A percentile compares a stretch with the other conserved stretches of the same genome.
phyloP scores from a whole-genome alignment of 1,140 invertebrate genomes.

The Mamestra configurata region DNA sequence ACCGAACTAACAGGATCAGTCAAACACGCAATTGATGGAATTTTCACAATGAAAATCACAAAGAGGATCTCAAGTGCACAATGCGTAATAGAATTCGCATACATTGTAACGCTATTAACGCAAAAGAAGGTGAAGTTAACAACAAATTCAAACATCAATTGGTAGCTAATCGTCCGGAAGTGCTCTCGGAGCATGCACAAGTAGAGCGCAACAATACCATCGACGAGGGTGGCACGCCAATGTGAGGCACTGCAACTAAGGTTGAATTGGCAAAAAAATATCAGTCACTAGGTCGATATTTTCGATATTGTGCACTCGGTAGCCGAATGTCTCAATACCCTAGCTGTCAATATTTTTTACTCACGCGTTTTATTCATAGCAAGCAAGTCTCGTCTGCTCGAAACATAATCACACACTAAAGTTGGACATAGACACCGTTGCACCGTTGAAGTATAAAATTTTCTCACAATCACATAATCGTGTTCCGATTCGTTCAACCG shows the following conservation, averaged over 20 bases:
- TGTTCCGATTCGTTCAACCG: conserved; percentile 86
- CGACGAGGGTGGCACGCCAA: conserved; percentile 78
- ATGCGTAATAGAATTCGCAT: conserved; percentile 86
- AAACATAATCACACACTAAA: conserved; percentile 81
- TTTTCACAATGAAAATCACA: conserved; percentile 70
- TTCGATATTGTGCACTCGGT: conserved; percentile 15
- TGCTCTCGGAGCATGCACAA: conserved; percentile 81
- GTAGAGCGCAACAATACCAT: conserved; percentile 72
- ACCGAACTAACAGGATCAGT: conserved; percentile 70
- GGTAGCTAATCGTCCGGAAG: conserved; percentile 83
- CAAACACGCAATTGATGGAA: conserved; percentile 75
- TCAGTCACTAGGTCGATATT: conserved; percentile 47
- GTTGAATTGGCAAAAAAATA: conserved; percentile 42
- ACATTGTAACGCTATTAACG: conserved; percentile 86
- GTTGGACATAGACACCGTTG: conserved; percentile 70
- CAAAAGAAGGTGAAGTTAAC: conserved; percentile 86
- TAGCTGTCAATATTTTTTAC: conserved; percentile 62
- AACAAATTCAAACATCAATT: conserved; percentile 86
- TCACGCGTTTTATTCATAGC: conserved; percentile 85
- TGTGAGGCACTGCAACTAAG: conserved; percentile 55
- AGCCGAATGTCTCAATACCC: conserved; percentile 19
- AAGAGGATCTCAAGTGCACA: conserved; percentile 74
- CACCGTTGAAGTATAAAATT: conserved; percentile 76
- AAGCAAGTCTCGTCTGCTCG: conserved; percentile 69
- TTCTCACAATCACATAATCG: conserved; percentile 86